phyloP scores from a whole-genome alignment of 2,797 vertebrate genomes.

The Smutsia temminckii region DNA sequence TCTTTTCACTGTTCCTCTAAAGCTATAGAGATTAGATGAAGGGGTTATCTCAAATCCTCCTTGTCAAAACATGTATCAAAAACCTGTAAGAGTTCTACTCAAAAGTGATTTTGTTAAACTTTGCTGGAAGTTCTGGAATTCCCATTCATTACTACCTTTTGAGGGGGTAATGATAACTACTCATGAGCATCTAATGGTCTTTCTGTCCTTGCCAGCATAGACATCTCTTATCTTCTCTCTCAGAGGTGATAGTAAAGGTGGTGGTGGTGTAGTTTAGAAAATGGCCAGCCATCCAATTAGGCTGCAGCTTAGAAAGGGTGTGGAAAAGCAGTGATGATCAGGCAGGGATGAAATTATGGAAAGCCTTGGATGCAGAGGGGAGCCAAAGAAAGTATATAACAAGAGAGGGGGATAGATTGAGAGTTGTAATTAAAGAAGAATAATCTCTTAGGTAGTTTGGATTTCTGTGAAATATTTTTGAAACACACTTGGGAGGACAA shows the following conservation, averaged over 20 bases:
- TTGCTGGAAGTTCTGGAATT: background rate
- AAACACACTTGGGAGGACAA: background rate
- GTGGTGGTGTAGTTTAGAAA: background rate
- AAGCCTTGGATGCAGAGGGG: background rate
- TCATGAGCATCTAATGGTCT: background rate
- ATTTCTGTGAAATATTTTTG: slow-evolving; percentile 18
- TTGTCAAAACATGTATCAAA: background rate
- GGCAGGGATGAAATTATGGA: background rate
- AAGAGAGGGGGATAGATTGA: background rate
- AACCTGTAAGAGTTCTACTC: background rate
- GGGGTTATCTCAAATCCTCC: background rate
- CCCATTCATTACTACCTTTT: background rate
- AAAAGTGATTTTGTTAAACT: background rate
- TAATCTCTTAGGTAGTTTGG: background rate
- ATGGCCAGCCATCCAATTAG: background rate
- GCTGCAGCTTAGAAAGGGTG: background rate
- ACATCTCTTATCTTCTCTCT: background rate
- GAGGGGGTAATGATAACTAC: background rate
- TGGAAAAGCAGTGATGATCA: background rate
- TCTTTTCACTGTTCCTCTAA: background rate
- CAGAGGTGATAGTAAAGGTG: background rate
- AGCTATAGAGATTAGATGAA: background rate
- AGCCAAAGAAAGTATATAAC: background rate
- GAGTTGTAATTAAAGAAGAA: background rate
- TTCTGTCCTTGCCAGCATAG: background rate